These are phyloP conservation scores for Calliopum simillimum DNA, from an alignment of 2,888 invertebrate species.

Conservation along the genomic window DNA sequence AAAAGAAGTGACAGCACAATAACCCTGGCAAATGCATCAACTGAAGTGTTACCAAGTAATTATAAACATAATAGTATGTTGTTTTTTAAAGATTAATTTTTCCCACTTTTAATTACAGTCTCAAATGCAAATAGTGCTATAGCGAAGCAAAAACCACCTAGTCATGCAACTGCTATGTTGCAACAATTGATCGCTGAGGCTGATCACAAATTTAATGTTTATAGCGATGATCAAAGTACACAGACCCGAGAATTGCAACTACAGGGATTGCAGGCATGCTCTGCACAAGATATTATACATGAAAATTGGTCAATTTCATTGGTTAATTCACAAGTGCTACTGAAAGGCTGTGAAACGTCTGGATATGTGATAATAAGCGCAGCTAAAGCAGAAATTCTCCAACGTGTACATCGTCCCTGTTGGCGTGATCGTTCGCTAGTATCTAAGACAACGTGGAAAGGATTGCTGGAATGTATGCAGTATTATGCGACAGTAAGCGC, in stretches of 20 bases:
- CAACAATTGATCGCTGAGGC: slow-evolving; percentile 93
- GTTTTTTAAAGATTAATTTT: not conserved
- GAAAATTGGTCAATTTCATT: slow-evolving; percentile 93
- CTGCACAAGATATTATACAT: slow-evolving; percentile 89
- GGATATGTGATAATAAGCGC: slow-evolving; percentile 98
- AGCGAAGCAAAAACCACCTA: slow-evolving; percentile 71
- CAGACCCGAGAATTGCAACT: slow-evolving; percentile 81
- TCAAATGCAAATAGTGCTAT: slow-evolving; percentile 52
- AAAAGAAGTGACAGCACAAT: slow-evolving; percentile 60
- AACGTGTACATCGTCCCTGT: slow-evolving; percentile 87
- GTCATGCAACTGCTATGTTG: slow-evolving; percentile 84
- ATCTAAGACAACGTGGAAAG: slow-evolving; percentile 96
- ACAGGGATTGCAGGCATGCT: slow-evolving; percentile 88
- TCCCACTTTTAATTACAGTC: slow-evolving; percentile 37
- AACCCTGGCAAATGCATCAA: slow-evolving; percentile 58
- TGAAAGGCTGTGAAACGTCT: slow-evolving; percentile 96
- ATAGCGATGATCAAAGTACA: slow-evolving; percentile 92
- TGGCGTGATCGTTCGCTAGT: slow-evolving; percentile 89
- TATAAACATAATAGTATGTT: slow-evolving; percentile 18
- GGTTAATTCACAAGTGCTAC: slow-evolving; percentile 74
- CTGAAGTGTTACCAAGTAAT: slow-evolving; percentile 63
- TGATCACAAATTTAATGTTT: slow-evolving; percentile 93
- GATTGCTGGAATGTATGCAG: slow-evolving; percentile 96
- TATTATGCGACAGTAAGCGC: slow-evolving; percentile 98
- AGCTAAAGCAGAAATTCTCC: slow-evolving; percentile 93